Conservation (phyloP, 1,140 invertebrate genomes). For the Bombus turneri region DNA sequence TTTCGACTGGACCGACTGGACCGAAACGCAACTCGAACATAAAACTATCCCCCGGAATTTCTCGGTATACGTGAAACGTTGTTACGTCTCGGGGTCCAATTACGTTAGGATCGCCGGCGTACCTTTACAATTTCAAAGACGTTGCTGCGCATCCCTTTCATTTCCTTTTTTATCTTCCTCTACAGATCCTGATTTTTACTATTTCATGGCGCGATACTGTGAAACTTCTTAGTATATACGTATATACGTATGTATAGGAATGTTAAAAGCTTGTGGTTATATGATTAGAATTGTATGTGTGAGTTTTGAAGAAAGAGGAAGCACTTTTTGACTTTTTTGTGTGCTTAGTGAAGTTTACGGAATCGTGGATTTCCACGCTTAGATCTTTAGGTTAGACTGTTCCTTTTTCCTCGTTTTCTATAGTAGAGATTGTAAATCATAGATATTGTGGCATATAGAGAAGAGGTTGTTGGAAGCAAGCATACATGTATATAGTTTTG, state of each 20-base stretch:
- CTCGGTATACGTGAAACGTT: constrained; percentile 58
- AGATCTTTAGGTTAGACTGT: neutral
- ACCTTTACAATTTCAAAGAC: constrained; percentile 8
- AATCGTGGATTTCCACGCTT: neutral
- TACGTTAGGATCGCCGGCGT: constrained; percentile 59
- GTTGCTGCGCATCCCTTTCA: neutral
- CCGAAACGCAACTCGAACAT: constrained; percentile 60
- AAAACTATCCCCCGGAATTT: constrained; percentile 64
- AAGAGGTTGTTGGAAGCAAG: neutral
- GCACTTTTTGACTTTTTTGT: constrained; percentile 26
- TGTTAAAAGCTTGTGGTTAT: neutral
- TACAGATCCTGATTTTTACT: constrained; percentile 23
- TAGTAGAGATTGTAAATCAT: constrained; percentile 12
- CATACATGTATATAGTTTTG: neutral
- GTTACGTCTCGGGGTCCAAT: constrained; percentile 62
- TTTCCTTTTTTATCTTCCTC: neutral
- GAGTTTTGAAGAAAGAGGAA: neutral
- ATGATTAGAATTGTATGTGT: neutral
- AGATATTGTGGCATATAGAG: neutral
- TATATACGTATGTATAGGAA: neutral
- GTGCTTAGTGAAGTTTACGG: neutral
- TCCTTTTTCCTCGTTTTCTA: neutral
- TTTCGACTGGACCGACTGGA: constrained; percentile 65
- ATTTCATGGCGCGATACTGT: constrained; percentile 11
- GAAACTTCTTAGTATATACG: neutral